phyloP scores from a whole-genome alignment of 2,888 invertebrate species.

The Cryptocephalus primarius region DNA sequence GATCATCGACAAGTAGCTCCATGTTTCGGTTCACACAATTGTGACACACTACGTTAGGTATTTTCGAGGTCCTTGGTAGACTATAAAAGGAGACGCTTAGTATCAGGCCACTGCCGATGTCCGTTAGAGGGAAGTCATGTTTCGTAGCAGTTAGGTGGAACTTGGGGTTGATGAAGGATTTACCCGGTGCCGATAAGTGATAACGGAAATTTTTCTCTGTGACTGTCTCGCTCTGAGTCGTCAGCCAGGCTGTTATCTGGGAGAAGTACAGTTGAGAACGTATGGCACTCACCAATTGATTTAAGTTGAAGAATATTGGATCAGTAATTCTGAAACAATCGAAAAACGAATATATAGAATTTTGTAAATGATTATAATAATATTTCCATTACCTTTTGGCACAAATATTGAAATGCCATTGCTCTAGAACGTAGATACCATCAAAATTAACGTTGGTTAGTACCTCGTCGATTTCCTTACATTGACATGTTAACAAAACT shows the following conservation, averaged over 20 bases:
- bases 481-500: constrained; percentile 65
- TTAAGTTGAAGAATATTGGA: constrained; percentile 42
- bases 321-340: constrained; percentile 37
- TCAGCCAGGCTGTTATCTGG: constrained; percentile 89
- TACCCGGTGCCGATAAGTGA: constrained; percentile 57
- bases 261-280: constrained; percentile 94
- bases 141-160: constrained; percentile 44
- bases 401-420: constrained; percentile 67
- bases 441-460: constrained; percentile 35
- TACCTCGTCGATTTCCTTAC: constrained; percentile 37
- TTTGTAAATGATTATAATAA: neutral
- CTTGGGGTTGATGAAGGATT: constrained; percentile 50
- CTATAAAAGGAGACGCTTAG: constrained; percentile 54
- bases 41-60: constrained; percentile 51
- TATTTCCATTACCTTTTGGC: constrained; percentile 42
- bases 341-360: neutral
- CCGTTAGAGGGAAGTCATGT: constrained; percentile 63
- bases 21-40: constrained; percentile 28
- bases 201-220: constrained; percentile 28
- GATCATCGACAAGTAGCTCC: constrained; percentile 48
- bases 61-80: constrained; percentile 61
- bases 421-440: constrained; percentile 54
- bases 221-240: constrained; percentile 28
- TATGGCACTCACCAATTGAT: constrained; percentile 83
- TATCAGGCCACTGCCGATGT: constrained; percentile 51